A percentile compares a stretch with the other conserved stretches of the same genome.
Conservation (phyloP, 2,797 vertebrate genomes). For the Epinephelus malabaricus region DNA sequence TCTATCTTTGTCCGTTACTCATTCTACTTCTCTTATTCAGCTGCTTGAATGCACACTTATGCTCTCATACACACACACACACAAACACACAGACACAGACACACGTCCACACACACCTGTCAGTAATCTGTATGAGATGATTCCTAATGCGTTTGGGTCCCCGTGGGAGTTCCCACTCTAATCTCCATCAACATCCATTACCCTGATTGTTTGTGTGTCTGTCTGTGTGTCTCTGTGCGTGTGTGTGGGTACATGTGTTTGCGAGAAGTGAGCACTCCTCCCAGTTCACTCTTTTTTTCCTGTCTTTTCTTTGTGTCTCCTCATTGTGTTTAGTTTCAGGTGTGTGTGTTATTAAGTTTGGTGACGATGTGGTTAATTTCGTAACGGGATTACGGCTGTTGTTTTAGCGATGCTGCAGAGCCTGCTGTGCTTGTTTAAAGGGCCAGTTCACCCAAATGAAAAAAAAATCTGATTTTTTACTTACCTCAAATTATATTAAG, state of each 20-base stretch:
- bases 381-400: slow-evolving; percentile 14
- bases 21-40: slow-evolving; percentile 73
- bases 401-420: slow-evolving; percentile 16
- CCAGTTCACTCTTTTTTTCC: slow-evolving; percentile 25
- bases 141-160: slow-evolving; percentile 83
- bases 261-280: slow-evolving; percentile 41
- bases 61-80: slow-evolving; percentile 47
- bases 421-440: slow-evolving; percentile 44
- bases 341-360: slow-evolving; percentile 39
- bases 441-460: slow-evolving; percentile 14
- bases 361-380: slow-evolving; percentile 14
- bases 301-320: slow-evolving; percentile 39
- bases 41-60: slow-evolving; percentile 51
- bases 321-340: slow-evolving; percentile 47
- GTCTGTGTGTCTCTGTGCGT: slow-evolving; percentile 35
- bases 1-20: slow-evolving; percentile 69
- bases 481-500: not conserved
- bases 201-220: slow-evolving; percentile 78
- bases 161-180: slow-evolving; percentile 82
- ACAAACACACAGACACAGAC: slow-evolving; percentile 34
- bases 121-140: slow-evolving; percentile 84
- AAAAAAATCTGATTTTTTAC: not conserved
- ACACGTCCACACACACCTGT: slow-evolving; percentile 75
- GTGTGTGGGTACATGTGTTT: slow-evolving; percentile 19
- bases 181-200: slow-evolving; percentile 86